These are phyloP conservation scores for Tyrannus savana DNA, from an alignment of 2,113 vertebrate genomes.

Conservation along the genomic window DNA sequence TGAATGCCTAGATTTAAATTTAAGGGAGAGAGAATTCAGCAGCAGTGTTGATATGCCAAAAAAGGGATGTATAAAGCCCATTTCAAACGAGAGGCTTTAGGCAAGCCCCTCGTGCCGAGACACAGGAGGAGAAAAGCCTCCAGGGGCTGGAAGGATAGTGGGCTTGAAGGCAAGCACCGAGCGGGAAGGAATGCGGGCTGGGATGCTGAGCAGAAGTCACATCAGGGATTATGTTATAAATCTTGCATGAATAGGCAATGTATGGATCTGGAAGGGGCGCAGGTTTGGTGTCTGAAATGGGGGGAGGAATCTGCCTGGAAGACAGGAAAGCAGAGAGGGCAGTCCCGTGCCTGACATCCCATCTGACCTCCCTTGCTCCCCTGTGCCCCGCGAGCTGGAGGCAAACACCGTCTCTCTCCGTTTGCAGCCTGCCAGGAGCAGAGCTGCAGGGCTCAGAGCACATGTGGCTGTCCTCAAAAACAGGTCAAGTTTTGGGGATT, in stretches of 20 bases:
- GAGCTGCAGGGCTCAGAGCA: not conserved
- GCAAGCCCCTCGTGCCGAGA: not conserved
- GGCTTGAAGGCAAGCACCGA: not conserved
- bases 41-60: not conserved
- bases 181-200: not conserved
- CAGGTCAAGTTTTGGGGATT: not conserved
- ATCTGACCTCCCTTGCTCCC: not conserved
- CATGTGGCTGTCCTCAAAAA: conserved; percentile 37
- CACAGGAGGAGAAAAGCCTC: not conserved
- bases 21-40: not conserved
- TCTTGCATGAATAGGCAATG: not conserved
- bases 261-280: not conserved
- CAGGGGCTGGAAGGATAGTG: not conserved
- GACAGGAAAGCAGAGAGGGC: not conserved
- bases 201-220: not conserved
- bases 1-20: not conserved
- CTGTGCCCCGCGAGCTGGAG: not conserved
- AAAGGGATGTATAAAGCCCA: not conserved
- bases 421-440: not conserved
- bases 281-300: not conserved
- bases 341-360: not conserved
- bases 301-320: not conserved
- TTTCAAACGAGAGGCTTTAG: not conserved
- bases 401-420: not conserved
- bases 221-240: not conserved